These are phyloP conservation scores for Ptychoptera albimana DNA, from an alignment of 2,888 invertebrate genomes.

Conservation along the genomic window DNA sequence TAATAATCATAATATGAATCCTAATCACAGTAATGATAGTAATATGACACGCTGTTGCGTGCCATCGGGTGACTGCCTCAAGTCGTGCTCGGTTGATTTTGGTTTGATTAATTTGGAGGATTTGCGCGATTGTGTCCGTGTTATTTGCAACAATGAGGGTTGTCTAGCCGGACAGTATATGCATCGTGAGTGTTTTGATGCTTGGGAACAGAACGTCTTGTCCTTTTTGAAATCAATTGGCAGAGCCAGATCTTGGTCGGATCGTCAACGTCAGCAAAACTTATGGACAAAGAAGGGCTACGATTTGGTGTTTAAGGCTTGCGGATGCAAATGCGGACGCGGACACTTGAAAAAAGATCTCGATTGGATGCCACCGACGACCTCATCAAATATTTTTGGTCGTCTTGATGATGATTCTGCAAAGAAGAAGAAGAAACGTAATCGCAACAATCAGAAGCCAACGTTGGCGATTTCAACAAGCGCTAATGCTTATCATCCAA, in stretches of 20 bases:
- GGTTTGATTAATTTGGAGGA: conserved; percentile 47
- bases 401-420: conserved; percentile 35
- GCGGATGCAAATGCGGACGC: conserved; percentile 82
- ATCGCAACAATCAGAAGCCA: conserved; percentile 47
- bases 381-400: conserved; percentile 24
- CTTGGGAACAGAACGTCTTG: conserved; percentile 82
- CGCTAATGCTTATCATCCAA: conserved; percentile 22
- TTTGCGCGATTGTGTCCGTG: conserved; percentile 66
- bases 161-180: conserved; percentile 81
- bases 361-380: conserved; percentile 69
- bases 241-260: conserved; percentile 86
- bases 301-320: conserved; percentile 88
- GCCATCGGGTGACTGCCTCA: conserved; percentile 64
- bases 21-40: background rate
- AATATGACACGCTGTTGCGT: conserved; percentile 53
- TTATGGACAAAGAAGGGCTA: conserved; percentile 97
- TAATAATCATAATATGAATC: background rate
- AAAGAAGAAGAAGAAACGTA: conserved; percentile 49
- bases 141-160: conserved; percentile 87
- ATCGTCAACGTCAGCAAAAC: conserved; percentile 85
- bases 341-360: conserved; percentile 90
- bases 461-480: conserved; percentile 39
- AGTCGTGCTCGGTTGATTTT: conserved; percentile 35
- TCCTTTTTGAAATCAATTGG: conserved; percentile 82
- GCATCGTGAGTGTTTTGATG: conserved; percentile 91